Evolutionary conservation across 2,797 vertebrate species (phyloP).

Genomic region (Lithobates pipiens): DNA sequence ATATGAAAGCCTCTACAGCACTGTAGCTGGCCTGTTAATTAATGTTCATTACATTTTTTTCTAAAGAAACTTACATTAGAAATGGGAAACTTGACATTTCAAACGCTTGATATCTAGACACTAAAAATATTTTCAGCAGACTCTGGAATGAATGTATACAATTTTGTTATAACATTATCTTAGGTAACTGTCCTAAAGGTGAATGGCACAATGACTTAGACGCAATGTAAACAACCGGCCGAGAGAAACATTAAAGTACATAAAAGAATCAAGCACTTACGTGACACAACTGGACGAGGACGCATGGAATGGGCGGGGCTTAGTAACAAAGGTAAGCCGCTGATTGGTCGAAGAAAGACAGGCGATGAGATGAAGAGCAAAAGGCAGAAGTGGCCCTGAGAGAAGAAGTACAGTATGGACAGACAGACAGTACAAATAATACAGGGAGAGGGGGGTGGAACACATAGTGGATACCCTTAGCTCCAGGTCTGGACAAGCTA

Average conservation of each 20-base stretch:
- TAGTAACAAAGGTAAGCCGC: slow-evolving; percentile 62
- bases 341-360: slow-evolving; percentile 60
- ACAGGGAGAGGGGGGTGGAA: slow-evolving; percentile 38
- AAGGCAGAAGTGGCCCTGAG: slow-evolving; percentile 60
- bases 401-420: slow-evolving; percentile 63
- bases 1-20: slow-evolving; percentile 24
- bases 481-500: slow-evolving; percentile 26
- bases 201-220: slow-evolving; percentile 42
- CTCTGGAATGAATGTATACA: neutral
- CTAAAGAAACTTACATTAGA: neutral
- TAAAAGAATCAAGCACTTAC: slow-evolving; percentile 62
- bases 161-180: too few relatives aligned
- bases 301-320: slow-evolving; percentile 61
- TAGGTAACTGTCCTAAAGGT: slow-evolving; percentile 3
- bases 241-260: slow-evolving; percentile 54
- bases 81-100: slow-evolving; percentile 4
- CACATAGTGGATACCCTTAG: slow-evolving; percentile 43
- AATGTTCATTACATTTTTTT: slow-evolving; percentile 17
- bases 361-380: slow-evolving; percentile 61
- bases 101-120: neutral
- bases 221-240: slow-evolving; percentile 52
- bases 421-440: slow-evolving; percentile 60
- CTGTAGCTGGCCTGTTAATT: slow-evolving; percentile 1
- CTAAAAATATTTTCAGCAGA: neutral
- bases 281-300: slow-evolving; percentile 62